Conservation (phyloP, 37 sponge, comb jelly and placozoan species). For the Beroe forskalii region DNA sequence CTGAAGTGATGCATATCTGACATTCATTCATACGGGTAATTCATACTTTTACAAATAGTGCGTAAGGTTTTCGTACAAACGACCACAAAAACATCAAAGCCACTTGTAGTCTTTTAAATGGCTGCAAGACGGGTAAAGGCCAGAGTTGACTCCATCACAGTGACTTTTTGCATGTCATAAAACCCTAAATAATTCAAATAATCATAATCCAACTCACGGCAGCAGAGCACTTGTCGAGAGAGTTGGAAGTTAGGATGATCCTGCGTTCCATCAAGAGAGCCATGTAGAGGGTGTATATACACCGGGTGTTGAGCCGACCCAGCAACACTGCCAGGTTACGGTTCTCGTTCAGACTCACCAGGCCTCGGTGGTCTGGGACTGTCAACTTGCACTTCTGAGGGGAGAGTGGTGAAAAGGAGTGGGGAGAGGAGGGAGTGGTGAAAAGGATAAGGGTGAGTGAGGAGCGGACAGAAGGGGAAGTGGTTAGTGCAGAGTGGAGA, state of each 20-base stretch:
- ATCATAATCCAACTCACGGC: not conserved
- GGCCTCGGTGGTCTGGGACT: slow-evolving; percentile 49
- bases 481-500: no score
- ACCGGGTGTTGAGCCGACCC: slow-evolving; percentile 32
- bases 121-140: no score
- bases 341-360: not conserved
- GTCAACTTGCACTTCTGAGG: slow-evolving; percentile 32
- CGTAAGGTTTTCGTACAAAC: no score
- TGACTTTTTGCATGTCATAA: no score
- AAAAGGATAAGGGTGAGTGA: no score
- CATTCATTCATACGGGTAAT: no score
- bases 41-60: not conserved
- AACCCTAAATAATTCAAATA: not conserved
- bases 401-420: not conserved
- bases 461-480: no score
- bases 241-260: slow-evolving; percentile 15
- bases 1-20: no score
- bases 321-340: not conserved
- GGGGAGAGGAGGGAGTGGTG: not conserved
- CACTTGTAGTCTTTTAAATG: no score
- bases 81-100: no score
- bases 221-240: slow-evolving; percentile 15
- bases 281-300: slow-evolving; percentile 51
- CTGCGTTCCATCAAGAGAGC: slow-evolving; percentile 40
- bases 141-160: no score